A percentile compares a stretch with the other conserved stretches of the same genome.
Conservation (phyloP, 2,113 vertebrate species). For the Martes martes region DNA sequence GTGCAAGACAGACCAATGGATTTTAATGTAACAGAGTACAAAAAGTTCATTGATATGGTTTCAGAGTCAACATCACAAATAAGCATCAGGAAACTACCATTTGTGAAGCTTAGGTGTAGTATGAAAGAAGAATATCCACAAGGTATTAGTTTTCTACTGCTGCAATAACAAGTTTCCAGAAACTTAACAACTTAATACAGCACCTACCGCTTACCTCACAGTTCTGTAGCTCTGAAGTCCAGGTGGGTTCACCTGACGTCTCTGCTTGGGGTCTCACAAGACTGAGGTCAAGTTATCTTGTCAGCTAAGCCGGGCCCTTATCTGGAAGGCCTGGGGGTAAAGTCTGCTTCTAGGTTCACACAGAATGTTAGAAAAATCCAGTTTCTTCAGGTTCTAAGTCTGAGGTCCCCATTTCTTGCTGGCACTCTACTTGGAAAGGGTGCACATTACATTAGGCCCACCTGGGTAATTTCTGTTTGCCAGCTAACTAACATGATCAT, state of each 20-base stretch:
- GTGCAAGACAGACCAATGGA: constrained; percentile 24
- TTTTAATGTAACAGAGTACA: constrained; percentile 48
- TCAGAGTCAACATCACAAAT: constrained; percentile 39
- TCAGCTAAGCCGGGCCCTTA: background rate
- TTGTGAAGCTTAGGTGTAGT: constrained; percentile 25
- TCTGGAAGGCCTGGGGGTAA: background rate
- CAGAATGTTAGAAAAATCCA: constrained; percentile 14
- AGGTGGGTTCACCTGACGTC: background rate
- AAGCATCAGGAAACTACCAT: constrained; percentile 49
- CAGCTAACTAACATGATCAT: background rate
- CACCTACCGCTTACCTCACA: constrained; percentile 24
- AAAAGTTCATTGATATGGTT: constrained; percentile 48
- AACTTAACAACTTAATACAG: constrained; percentile 49
- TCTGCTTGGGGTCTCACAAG: constrained; percentile 35
- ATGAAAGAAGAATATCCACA: constrained; percentile 30
- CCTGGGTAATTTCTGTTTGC: background rate
- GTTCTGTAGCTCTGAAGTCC: constrained; percentile 46
- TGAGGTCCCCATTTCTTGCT: background rate
- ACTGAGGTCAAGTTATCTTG: constrained; percentile 7
- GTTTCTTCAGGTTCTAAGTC: background rate
- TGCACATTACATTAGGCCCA: background rate
- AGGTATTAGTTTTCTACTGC: constrained; percentile 54
- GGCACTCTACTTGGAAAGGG: background rate
- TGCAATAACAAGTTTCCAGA: constrained; percentile 44
- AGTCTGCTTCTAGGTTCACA: background rate